A percentile compares a stretch with the other conserved stretches of the same genome.
Conservation (phyloP, 2,113 vertebrate genomes). For the Tringa solitaria region DNA sequence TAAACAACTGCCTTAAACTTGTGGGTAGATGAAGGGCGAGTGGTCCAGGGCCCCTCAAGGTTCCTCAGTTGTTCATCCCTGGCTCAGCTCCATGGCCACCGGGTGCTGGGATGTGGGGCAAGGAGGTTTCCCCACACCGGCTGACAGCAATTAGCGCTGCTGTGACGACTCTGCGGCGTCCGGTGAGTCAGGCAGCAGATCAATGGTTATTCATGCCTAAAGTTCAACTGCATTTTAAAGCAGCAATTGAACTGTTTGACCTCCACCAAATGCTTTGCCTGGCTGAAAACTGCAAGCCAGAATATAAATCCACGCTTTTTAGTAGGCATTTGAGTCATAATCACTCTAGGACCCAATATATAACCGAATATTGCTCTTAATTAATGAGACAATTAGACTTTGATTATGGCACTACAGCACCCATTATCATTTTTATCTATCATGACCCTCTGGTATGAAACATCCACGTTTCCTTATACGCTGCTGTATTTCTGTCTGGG, state of each 20-base stretch:
- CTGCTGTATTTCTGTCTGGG: neutral
- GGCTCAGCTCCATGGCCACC: neutral
- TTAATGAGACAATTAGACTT: constrained; percentile 68
- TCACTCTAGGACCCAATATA: constrained; percentile 48
- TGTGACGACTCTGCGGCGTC: neutral
- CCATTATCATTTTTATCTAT: constrained; percentile 55
- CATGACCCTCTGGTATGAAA: constrained; percentile 26
- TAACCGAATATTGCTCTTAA: constrained; percentile 63
- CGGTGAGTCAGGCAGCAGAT: neutral
- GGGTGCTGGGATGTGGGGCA: accelerated
- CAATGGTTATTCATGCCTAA: neutral
- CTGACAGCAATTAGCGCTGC: neutral
- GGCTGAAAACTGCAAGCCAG: constrained; percentile 3
- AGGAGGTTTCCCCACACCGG: neutral
- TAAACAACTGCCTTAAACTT: neutral
- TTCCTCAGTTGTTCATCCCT: neutral
- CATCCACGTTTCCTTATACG: neutral
- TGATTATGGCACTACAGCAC: constrained; percentile 53
- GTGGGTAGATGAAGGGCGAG: accelerated
- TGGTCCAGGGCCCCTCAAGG: accelerated
- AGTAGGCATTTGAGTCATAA: constrained; percentile 38
- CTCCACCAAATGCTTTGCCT: constrained; percentile 45
- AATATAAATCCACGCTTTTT: constrained; percentile 48
- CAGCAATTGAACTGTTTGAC: constrained; percentile 51
- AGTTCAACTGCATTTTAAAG: constrained; percentile 36